Evolutionary conservation across 2,888 invertebrate species (phyloP), one percentile per base, ranked within the genome.

Genomic region (Aleiodes testaceus): DNA sequence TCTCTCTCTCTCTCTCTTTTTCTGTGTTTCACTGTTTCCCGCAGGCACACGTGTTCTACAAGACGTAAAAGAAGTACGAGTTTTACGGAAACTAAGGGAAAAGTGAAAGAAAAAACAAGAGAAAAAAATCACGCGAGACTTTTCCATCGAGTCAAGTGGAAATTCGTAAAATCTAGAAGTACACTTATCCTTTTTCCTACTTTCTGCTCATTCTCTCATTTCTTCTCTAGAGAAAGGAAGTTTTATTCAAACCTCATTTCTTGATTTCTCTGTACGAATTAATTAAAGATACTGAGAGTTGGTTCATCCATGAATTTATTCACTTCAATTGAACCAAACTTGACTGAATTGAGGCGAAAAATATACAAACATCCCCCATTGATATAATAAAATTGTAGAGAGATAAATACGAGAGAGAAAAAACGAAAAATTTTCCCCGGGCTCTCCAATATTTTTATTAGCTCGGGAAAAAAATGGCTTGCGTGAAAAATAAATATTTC

Each of bases 1-100:
- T 52, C 45, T 66, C 67, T 70, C 65, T 50, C 55, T 42, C 65
- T 16, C 65, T 72, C 52, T 66, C 53, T 36, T 47, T 26, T 66
- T 53, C 61, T 74, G 64, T 72, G 69, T 87, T 88, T 78, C 87
- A 87, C 77, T 88, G 87, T 77, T 88, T 88, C 75, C 88, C 77
- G 3, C 36, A 49, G 14, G 26, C 66, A 52, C 36, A 45, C 63
- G 47, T 59, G 42, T 59, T 20, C 50, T 16, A 47, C 42, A 49
- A 55, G 66, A 71, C 59, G 30, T 22, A n/a, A 69, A 18, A 44
- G 67, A 69, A 49, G 36, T 44, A 69, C 44, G 49, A 45, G 18
- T 36, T 36, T 36, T 6, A 36, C 36, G 36, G 36, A 36, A 36
- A 36, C 16, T 47, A 2, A 1, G 9, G 12, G 5, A 16, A 16